Percentiles rank a stretch among this genome's conserved stretches.
Conservation (phyloP, 1,140 invertebrate genomes). For the Hypsibius dujardini region DNA sequence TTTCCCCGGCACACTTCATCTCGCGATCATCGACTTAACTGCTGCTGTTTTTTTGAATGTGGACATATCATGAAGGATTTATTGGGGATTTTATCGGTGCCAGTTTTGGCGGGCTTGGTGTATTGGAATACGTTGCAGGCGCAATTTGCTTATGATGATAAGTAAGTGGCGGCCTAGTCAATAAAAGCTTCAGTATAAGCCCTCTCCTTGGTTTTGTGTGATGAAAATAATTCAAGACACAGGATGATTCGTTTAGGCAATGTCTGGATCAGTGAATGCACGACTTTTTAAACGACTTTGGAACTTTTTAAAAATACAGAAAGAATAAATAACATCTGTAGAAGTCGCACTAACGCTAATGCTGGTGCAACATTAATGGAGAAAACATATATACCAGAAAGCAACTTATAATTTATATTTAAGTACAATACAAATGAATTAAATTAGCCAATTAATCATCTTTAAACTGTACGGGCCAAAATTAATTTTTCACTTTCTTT, state of each 20-base stretch:
- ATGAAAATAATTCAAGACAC: too few relatives aligned
- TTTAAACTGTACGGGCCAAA: too few relatives aligned
- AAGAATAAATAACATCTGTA: not conserved
- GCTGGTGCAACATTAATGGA: too few relatives aligned
- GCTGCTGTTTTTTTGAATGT: not conserved
- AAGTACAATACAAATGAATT: too few relatives aligned
- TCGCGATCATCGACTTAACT: not conserved
- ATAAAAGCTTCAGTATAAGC: not conserved
- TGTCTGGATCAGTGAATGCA: not conserved
- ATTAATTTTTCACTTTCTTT: too few relatives aligned
- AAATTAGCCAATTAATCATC: too few relatives aligned
- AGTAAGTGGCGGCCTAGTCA: constrained; percentile 42
- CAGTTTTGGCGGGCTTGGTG: constrained; percentile 29
- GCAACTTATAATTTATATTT: too few relatives aligned
- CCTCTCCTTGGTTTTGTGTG: not conserved
- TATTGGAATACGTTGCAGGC: constrained; percentile 75
- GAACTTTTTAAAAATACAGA: not conserved
- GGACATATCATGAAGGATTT: not conserved
- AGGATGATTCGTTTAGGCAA: too few relatives aligned
- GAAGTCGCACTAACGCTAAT: not conserved
- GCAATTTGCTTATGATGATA: constrained; percentile 83
- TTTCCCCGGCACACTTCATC: too few relatives aligned
- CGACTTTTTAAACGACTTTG: not conserved
- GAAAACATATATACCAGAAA: too few relatives aligned
- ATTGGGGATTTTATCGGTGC: not conserved